Evolutionary conservation across 2,113 vertebrate species (phyloP), one percentile per base, ranked within the genome.

Genomic region (Ptilorrhoa leucosticta): DNA sequence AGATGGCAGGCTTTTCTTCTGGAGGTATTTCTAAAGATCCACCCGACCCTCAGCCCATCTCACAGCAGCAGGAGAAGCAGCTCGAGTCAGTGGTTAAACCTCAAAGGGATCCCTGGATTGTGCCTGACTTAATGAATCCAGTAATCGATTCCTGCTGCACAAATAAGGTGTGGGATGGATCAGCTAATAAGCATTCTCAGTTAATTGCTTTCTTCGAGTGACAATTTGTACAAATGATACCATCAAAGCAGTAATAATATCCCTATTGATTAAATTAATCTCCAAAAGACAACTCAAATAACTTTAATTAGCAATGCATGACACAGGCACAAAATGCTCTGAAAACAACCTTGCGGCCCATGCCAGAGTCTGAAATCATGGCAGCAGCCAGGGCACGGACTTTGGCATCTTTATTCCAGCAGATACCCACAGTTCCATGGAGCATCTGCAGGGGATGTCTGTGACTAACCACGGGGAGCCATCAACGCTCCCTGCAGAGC

Each of bases 221-320:
- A 93, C 94, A 92, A 93, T 96, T 96, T 93, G 96, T 91, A 94
- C 80, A 96, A 96, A 96, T 93, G 86, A 96, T 93, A 89, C 93
- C 93, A 97, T 97, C 96, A 96, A 97, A 97, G 95, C 21, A 86
- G 93, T 80, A 96, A 97, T 97, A 96, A 97, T 97, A 96, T 93
- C 90, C 88, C 87, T 90, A 97, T 97, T 96, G 97, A 97, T 97
- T 96, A 86, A 96, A 96, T 93, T 96, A 96, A 97, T 96, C 96
- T 96, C 60, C 5, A 68, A 83, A 88, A 97, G 93, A 93, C 89
- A 94, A 82, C 88, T 87, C 79, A 51, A 94, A 91, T 90, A 64
- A 93, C 81, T 94, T 95, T 92, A 96, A 97, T 97, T 97, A 97
- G 93, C 85, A 90, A 91, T 54, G 89, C 93, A 88, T 70, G 83